Evolutionary conservation across 2,113 vertebrate genomes (phyloP).

Genomic region (Pachypanchax playfairii): DNA sequence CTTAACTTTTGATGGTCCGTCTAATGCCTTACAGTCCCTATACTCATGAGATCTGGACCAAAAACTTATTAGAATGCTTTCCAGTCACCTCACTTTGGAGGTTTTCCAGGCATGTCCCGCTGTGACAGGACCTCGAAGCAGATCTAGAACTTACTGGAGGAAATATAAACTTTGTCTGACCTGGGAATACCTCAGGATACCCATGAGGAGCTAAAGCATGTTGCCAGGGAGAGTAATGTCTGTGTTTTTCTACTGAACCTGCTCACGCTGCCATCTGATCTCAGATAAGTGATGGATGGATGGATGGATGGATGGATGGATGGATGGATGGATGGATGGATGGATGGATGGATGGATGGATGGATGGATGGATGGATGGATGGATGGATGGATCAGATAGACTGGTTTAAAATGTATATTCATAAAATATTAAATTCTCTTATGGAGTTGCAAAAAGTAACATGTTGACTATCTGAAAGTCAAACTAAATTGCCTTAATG

Average conservation of each 20-base stretch:
- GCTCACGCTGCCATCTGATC: not conserved
- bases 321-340: too few relatives aligned
- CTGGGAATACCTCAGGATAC: not conserved
- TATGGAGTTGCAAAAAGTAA: not conserved
- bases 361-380: not conserved
- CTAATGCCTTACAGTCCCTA: not conserved
- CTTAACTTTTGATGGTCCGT: not conserved
- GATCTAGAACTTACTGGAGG: not conserved
- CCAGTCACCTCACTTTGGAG: not conserved
- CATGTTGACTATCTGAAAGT: constrained; percentile 17
- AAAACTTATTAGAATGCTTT: not conserved
- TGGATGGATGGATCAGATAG: too few relatives aligned
- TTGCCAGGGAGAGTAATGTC: not conserved
- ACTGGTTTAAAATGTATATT: too few relatives aligned
- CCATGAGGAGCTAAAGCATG: not conserved
- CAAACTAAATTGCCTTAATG: constrained; percentile 19
- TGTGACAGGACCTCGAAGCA: not conserved
- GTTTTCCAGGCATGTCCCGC: not conserved
- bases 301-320: too few relatives aligned
- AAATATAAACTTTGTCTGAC: not conserved
- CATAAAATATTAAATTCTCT: not conserved
- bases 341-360: too few relatives aligned
- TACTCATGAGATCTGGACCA: not conserved
- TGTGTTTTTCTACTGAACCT: not conserved
- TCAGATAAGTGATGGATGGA: not conserved